A percentile compares a stretch with the other conserved stretches of the same genome.
Evolutionary conservation across 2,113 vertebrate species (phyloP).

Genomic region (Atractosteus spatula): DNA sequence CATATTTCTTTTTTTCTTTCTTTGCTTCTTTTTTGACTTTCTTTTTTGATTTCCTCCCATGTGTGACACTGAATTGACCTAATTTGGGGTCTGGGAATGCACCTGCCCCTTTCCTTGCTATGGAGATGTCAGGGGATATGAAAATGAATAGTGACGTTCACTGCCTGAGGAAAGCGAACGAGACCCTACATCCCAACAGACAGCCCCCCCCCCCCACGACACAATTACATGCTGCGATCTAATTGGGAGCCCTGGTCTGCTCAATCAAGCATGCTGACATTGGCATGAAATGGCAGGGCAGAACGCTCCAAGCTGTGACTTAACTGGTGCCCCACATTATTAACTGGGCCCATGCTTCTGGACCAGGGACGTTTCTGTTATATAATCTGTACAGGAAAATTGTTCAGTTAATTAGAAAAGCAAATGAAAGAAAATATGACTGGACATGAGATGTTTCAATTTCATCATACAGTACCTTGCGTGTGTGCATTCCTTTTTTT

Average conservation of each 20-base stretch:
- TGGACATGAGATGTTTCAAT: conserved; percentile 55
- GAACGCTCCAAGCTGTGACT: conserved; percentile 67
- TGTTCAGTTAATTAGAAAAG: conserved; percentile 71
- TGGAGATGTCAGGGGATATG: conserved; percentile 55
- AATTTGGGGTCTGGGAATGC: not conserved
- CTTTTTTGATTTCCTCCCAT: not conserved
- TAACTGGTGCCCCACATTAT: conserved; percentile 72
- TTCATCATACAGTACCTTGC: conserved; percentile 37
- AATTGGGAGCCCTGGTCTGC: conserved; percentile 72
- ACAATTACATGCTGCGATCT: conserved; percentile 74
- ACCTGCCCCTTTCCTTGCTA: conserved; percentile 25
- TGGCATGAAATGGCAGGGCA: conserved; percentile 70
- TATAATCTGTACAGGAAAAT: conserved; percentile 71
- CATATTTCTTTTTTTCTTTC: not conserved
- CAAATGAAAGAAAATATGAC: conserved; percentile 65
- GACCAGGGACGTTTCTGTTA: conserved; percentile 44
- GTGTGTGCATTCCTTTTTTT: conserved; percentile 23
- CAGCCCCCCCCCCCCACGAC: conserved; percentile 43
- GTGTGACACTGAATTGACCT: not conserved
- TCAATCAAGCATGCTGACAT: conserved; percentile 66
- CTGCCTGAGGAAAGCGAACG: conserved; percentile 65
- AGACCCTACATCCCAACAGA: conserved; percentile 64
- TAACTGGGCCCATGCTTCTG: conserved; percentile 35
- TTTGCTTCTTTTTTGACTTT: not conserved
- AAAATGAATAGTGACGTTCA: conserved; percentile 56